Percentiles rank a stretch among this genome's conserved stretches.
Evolutionary conservation across 2,113 vertebrate genomes (phyloP).

Genomic region (Nestor notabilis): DNA sequence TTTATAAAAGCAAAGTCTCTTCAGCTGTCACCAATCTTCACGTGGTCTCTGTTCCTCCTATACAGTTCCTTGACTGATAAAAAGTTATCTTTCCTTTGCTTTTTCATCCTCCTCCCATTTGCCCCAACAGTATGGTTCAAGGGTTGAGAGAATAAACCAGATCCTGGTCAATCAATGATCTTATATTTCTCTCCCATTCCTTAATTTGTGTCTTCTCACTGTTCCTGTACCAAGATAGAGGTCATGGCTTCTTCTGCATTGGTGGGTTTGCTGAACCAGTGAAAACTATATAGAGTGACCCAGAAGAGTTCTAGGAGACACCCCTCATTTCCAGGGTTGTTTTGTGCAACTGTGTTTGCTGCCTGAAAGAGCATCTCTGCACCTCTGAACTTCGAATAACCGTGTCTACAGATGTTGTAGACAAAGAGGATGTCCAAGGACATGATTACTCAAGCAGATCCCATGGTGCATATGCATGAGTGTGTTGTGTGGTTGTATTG

Average conservation of each 20-base stretch:
- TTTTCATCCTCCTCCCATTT: neutral
- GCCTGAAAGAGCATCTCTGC: neutral
- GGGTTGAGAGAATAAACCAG: neutral
- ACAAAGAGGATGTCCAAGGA: neutral
- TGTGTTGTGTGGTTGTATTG: neutral
- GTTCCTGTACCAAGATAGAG: neutral
- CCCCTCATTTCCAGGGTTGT: neutral
- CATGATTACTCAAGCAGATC: constrained; percentile 20
- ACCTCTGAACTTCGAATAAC: neutral
- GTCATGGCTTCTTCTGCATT: neutral
- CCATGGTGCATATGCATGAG: neutral
- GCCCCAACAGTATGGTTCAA: neutral
- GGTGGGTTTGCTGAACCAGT: neutral
- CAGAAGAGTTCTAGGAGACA: neutral
- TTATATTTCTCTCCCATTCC: neutral
- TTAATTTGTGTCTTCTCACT: neutral
- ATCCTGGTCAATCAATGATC: neutral
- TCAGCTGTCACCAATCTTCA: neutral
- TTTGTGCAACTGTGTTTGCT: neutral
- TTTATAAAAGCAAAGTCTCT: neutral
- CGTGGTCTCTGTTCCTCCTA: neutral
- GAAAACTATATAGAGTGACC: neutral
- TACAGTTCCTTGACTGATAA: neutral
- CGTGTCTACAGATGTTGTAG: neutral
- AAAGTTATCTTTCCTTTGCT: neutral